These are phyloP conservation scores for Trematocara marginatum DNA, from an alignment of 2,113 vertebrate species.

Conservation along the genomic window DNA sequence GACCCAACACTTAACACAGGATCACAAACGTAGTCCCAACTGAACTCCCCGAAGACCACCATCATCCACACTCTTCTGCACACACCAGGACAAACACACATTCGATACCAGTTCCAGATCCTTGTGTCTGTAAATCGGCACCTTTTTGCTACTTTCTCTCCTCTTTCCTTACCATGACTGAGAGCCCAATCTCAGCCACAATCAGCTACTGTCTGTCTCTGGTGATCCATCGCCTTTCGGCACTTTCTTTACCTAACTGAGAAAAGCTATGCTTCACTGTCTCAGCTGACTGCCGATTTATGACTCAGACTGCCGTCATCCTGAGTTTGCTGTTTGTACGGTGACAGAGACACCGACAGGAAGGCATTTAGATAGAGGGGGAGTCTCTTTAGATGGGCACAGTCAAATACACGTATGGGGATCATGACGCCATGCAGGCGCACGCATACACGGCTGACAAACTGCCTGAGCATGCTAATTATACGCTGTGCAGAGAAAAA, in stretches of 20 bases:
- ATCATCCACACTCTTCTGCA: constrained; percentile 9
- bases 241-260: constrained; percentile 6
- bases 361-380: constrained; percentile 22
- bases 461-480: constrained; percentile 13
- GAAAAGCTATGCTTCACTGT: constrained; percentile 27
- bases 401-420: neutral
- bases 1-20: constrained; percentile 59
- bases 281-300: constrained; percentile 42
- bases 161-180: neutral
- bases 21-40: constrained; percentile 42
- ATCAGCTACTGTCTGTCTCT: constrained; percentile 39
- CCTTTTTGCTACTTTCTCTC: neutral
- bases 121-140: constrained; percentile 30
- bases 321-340: constrained; percentile 15
- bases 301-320: constrained; percentile 54
- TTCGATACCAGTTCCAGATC: constrained; percentile 1
- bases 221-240: constrained; percentile 25
- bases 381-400: constrained; percentile 20
- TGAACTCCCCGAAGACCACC: constrained; percentile 34
- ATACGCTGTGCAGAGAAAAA: neutral
- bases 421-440: neutral
- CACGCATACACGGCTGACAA: constrained; percentile 13
- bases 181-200: constrained; percentile 9
- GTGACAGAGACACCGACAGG: constrained; percentile 19
- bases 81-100: constrained; percentile 11